Base-by-base conservation (phyloP, 2,797 vertebrate genomes). In the Dipus sagitta region DNA sequence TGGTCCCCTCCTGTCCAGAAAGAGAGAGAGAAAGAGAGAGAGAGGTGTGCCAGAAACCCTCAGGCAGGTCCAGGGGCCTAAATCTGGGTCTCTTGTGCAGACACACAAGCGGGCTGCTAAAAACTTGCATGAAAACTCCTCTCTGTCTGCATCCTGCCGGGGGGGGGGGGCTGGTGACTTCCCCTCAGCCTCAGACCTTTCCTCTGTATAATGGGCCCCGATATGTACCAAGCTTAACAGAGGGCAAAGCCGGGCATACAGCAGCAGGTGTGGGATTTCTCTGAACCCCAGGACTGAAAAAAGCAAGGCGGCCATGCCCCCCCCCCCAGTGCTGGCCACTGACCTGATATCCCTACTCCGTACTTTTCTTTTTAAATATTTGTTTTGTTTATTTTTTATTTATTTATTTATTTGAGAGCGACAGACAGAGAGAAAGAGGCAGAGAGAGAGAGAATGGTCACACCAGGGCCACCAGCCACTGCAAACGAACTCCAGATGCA, bases 171-270 rank as follows among this genome's bases (percentile, higher is more conserved):
- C 6, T 7, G 18, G 38, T 38, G 62, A 21, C 6, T 14, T 54
- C 42, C 42, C 77, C 23, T n/a, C 64, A 32, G 62, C 76, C 32
- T 82, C 74, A 2, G 76, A 32, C 75, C 58, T 65, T 28, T 20
- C 68, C 64, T 93, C 82, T 23, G 42, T 3, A 20, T 78, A 74
- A 52, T 10, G 87, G 32, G 20, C 26, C 4, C 6, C 8, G 2
- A 2, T 28, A 28, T 32, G 12, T 3, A 60, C 79, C 65, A 30
- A 10, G 54, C 11, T 1, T 26, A 34, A 30, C 7, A 24, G 52
- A 2, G 3, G 21, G 5, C 5, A 9, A 26, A 1, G 28, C 23
- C 74, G 24, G 13, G 0, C 0, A 3, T 0, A 12, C 3, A 20
- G 28, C 54, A 0, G 20, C 9, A 52, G 47, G 67, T 47, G 2